Base-by-base conservation (phyloP, 2,797 vertebrate species). In the Rhinella marina region DNA sequence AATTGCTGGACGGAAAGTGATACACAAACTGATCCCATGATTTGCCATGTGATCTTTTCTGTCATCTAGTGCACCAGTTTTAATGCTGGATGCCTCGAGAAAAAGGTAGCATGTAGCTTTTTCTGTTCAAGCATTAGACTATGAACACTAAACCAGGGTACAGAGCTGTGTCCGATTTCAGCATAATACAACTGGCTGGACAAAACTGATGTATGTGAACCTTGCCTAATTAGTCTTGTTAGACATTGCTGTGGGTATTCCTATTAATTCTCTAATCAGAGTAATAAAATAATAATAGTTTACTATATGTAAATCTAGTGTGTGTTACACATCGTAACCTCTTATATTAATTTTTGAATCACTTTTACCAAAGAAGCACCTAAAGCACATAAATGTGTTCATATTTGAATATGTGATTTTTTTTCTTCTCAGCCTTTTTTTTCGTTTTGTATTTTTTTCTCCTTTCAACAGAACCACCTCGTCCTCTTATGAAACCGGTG, bases 401-500 rank as follows among this genome's bases (percentile, higher is more conserved):
- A 70, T 32, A 68, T 27, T 14, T 68, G 2, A 59, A 56, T 56
- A 64, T 25, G 12, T 64, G 64, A 66, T 27, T 66, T n/a, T 66
- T 66, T 25, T 66, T 57, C 3, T 57, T 23, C 21, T 23, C 3
- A 23, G 23, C 4, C 3, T 27, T 57, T 27, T 81, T 32, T 29
- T 7, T 61, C n/a, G n/a, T 64, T 27, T n/a, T 21, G 82, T 86
- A 72, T 86, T 29, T 91, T 90, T 89, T 52, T 57, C 90, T n/a
- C 3, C 86, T 68, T 91, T 25, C 19, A 84, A 82, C 87, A 99
- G 98, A 97, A 88, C 98, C 98, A 0, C 96, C 97, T 88, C 95
- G 95, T 80, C 98, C 98, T 57, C 93, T 92, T 87, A 95, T 92
- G 90, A 99, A 92, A 92, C 98, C 98, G 76, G 90, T 91, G 89